phyloP scores from a whole-genome alignment of 2,888 invertebrate species.

The Leucophenga maculata region DNA sequence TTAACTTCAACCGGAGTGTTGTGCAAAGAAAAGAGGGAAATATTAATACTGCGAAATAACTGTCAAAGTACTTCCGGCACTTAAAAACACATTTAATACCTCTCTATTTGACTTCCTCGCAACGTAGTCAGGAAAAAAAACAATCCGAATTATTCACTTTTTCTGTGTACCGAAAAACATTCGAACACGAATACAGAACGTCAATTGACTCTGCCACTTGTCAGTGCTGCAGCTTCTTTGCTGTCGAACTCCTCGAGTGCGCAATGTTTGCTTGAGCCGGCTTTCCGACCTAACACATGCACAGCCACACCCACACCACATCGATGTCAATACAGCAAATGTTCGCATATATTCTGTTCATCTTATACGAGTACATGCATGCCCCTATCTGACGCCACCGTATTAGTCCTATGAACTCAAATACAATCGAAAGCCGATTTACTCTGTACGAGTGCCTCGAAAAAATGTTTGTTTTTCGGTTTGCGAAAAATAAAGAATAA shows the following conservation, averaged over 20 bases:
- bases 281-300: constrained; percentile 6
- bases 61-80: constrained; percentile 31
- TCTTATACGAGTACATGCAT: constrained; percentile 6
- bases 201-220: constrained; percentile 23
- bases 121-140: constrained; percentile 18
- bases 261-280: constrained; percentile 17
- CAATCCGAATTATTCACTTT: constrained; percentile 35
- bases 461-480: constrained; percentile 57
- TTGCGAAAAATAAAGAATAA: constrained; percentile 39
- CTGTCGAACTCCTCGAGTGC: background rate
- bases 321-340: background rate
- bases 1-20: background rate
- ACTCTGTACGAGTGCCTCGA: constrained; percentile 55
- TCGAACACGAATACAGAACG: constrained; percentile 14
- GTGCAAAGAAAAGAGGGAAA: constrained; percentile 7
- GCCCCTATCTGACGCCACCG: background rate
- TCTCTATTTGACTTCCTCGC: constrained; percentile 27
- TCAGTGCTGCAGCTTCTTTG: constrained; percentile 15
- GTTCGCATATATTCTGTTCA: background rate
- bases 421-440: constrained; percentile 65
- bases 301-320: background rate
- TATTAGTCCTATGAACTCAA: constrained; percentile 30
- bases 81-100: constrained; percentile 29
- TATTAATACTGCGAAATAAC: constrained; percentile 28
- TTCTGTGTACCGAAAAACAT: constrained; percentile 17